Evolutionary conservation across 2,888 invertebrate species (phyloP), one percentile per base, ranked within the genome.

Genomic region (Pterostichus niger): DNA sequence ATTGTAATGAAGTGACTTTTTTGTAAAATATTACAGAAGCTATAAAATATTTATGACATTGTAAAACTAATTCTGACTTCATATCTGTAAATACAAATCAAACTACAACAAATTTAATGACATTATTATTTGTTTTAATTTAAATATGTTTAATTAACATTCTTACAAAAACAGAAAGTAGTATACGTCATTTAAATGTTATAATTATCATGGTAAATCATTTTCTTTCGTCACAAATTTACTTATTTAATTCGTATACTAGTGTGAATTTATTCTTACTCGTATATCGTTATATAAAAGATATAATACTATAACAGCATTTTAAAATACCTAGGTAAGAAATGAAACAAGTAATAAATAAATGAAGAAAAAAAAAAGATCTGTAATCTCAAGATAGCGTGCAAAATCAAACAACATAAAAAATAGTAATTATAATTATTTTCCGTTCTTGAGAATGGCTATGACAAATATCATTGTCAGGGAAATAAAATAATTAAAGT

Each of bases 391-490:
- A 17, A 44, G 15, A 71, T 71, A 24, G 68, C 68, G 68, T 71
- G 68, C 11, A 44, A 56, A 46, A 11, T 17, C 17, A 56, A 15
- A 11, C 44, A 11, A 64, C 64, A 35, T 24, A 64, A 64, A 64
- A n/a, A 71, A 71, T 44, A 17, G 44, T 71, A 44, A 71, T 71
- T 71, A 71, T 44, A 44, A 44, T 64, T 64, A 64, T 64, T 40
- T 13, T 64, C 10, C 4, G 33, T 31, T 44, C 44, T 71, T 44
- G 68, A 44, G 68, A 71, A 71, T 15, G 13, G 13, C 7, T 44
- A 15, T 13, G 11, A 44, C 9, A 40, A 6, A 33, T 33, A 35
- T 71, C 68, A 71, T 44, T 40, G 5, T 52, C 0, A 68, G 9
- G 15, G 13, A 13, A 68, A 68, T 13, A 71, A 46, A 71, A 71